Evolutionary conservation across 2,888 invertebrate genomes (phyloP).

Genomic region (Unio delphinus): DNA sequence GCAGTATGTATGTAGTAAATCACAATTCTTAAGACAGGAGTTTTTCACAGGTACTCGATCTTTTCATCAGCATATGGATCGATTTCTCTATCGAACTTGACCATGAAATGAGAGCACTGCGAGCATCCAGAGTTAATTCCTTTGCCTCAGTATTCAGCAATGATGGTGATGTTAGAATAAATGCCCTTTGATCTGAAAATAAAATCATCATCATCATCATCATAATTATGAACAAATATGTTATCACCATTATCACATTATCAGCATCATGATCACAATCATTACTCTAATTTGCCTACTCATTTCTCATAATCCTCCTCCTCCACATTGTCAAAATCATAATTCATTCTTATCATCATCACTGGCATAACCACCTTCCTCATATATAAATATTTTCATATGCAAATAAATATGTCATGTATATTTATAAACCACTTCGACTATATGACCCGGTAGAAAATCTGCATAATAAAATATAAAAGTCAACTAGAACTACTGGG

Average conservation of each 20-base stretch:
- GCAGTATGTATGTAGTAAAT: too few relatives aligned
- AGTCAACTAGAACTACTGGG: too few relatives aligned
- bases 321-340: neutral
- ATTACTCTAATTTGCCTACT: neutral
- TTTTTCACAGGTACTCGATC: too few relatives aligned
- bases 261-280: neutral
- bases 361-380: too few relatives aligned
- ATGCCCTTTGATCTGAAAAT: conserved; percentile 16
- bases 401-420: too few relatives aligned
- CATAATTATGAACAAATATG: neutral
- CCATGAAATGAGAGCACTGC: conserved; percentile 8
- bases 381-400: too few relatives aligned
- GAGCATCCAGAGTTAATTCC: conserved; percentile 4
- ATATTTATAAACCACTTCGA: too few relatives aligned
- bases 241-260: neutral
- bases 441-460: too few relatives aligned
- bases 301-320: neutral
- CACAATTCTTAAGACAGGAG: too few relatives aligned
- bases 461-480: too few relatives aligned
- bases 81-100: conserved; percentile 1
- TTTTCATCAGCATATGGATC: neutral
- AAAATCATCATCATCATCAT: too few relatives aligned
- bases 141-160: neutral
- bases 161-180: conserved; percentile 11
- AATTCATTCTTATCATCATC: neutral